Base-by-base conservation (phyloP, 2,888 invertebrate genomes). In the Trypoxylon attenuatum region DNA sequence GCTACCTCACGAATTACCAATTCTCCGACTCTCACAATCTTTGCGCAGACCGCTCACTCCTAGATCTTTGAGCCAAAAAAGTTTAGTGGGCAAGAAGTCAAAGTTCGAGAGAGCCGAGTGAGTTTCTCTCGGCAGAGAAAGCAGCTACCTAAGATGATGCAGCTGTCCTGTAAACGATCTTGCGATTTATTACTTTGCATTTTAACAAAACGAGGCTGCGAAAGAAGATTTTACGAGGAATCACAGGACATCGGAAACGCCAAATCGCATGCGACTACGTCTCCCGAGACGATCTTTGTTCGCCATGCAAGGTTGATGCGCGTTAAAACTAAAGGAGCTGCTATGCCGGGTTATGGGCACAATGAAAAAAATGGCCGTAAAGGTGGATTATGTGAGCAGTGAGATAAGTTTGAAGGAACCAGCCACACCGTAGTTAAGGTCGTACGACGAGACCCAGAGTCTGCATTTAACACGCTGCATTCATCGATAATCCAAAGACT, bases 401-500 rank as follows among this genome's bases (percentile, higher is more conserved):
- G 33, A 33, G 33, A 33, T 33, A 33, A 33, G 33, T 33, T 10
- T 1, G 27, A n/a, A 27, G 27, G 3, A n/a, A n/a, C 4, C 3
- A 33, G 33, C n/a, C n/a, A n/a, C n/a, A n/a, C n/a, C n/a, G 19
- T n/a, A 46, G 29, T 42, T 60, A 46, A 54, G 53, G 33, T 23
- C 18, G 46, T 41, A 43, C 19, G 49, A 53, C 22, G 21, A 19
- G 41, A 23, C 23, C 47, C 15, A 4, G 25, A n/a, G 3, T 46
- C 25, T 19, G 46, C 29, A 25, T 41, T 38, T 46, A 53, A 53
- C 47, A 25, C 21, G 25, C 21, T 33, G 38, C 52, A 38, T 39
- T 51, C 51, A 25, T 51, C 43, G 53, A 58, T 63, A 58, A 58
- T 50, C 27, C 58, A 21, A 21, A 15, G 13, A 15, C 38, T 47